A percentile compares a stretch with the other conserved stretches of the same genome.
These are phyloP conservation scores for Pachycephala philippinensis DNA, from an alignment of 2,113 vertebrate species.

Conservation along the genomic window DNA sequence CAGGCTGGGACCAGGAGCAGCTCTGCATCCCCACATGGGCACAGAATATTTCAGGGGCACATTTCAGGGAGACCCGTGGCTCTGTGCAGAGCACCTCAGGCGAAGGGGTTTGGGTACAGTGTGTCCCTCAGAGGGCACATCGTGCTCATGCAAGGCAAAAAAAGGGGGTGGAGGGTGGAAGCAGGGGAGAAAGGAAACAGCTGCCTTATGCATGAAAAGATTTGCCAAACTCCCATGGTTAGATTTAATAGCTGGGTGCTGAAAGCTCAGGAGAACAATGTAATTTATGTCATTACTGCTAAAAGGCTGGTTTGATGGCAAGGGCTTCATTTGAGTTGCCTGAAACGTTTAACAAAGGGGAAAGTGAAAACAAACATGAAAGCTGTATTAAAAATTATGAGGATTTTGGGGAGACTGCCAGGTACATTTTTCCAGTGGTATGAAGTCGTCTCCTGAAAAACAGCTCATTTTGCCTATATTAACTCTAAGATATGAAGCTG, in stretches of 20 bases:
- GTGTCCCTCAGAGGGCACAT: not conserved
- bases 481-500: not conserved
- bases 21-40: not conserved
- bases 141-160: not conserved
- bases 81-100: not conserved
- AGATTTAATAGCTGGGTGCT: slow-evolving; percentile 74
- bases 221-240: slow-evolving; percentile 66
- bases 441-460: slow-evolving; percentile 12
- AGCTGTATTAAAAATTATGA: slow-evolving; percentile 50
- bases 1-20: rapidly evolving
- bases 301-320: slow-evolving; percentile 63
- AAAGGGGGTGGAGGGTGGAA: not conserved
- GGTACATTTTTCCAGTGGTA: not conserved
- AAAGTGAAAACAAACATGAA: slow-evolving; percentile 68
- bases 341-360: slow-evolving; percentile 55
- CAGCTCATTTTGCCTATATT: not conserved
- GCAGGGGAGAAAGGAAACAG: slow-evolving; percentile 59
- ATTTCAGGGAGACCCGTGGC: not conserved
- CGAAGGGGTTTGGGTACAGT: not conserved
- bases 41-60: not conserved
- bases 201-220: slow-evolving; percentile 65
- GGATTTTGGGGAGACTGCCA: slow-evolving; percentile 29
- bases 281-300: slow-evolving; percentile 72
- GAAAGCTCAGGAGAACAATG: slow-evolving; percentile 67
- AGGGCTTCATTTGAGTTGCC: slow-evolving; percentile 53